These are phyloP conservation scores for Falco columbarius DNA, from an alignment of 2,797 vertebrate genomes.

Conservation along the genomic window DNA sequence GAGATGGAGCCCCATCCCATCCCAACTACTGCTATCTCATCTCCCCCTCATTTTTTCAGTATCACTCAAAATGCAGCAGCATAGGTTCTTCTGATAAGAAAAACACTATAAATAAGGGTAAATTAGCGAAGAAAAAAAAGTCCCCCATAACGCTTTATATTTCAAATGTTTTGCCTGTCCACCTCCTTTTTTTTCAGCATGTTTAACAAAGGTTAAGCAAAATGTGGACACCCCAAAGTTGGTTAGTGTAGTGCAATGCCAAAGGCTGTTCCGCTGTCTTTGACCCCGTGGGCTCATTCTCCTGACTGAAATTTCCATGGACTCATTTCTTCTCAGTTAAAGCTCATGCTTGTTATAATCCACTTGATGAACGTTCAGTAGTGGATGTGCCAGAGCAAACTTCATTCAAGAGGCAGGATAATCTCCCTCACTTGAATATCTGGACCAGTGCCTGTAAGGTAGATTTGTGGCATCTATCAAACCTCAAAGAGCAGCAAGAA, in stretches of 20 bases:
- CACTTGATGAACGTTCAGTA: slow-evolving; percentile 18
- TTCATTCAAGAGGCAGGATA: slow-evolving; percentile 24
- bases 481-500: slow-evolving; percentile 63
- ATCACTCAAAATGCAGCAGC: not conserved
- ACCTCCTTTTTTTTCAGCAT: not conserved
- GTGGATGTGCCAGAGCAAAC: not conserved
- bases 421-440: slow-evolving; percentile 33
- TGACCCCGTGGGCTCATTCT: not conserved
- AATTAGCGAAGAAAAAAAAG: not conserved
- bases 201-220: not conserved
- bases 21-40: not conserved
- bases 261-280: not conserved
- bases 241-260: not conserved
- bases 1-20: slow-evolving; percentile 28
- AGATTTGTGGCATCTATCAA: slow-evolving; percentile 52
- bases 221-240: not conserved
- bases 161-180: not conserved
- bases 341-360: not conserved
- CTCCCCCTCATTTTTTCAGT: not conserved
- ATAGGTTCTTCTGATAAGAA: not conserved
- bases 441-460: slow-evolving; percentile 41
- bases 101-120: not conserved
- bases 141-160: accelerated
- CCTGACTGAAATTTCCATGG: not conserved
- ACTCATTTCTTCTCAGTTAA: not conserved